Evolutionary conservation across 37 sponge, comb jelly and placozoan species (phyloP), one percentile per base, ranked within the genome.

Genomic region (Bolinopsis microptera): DNA sequence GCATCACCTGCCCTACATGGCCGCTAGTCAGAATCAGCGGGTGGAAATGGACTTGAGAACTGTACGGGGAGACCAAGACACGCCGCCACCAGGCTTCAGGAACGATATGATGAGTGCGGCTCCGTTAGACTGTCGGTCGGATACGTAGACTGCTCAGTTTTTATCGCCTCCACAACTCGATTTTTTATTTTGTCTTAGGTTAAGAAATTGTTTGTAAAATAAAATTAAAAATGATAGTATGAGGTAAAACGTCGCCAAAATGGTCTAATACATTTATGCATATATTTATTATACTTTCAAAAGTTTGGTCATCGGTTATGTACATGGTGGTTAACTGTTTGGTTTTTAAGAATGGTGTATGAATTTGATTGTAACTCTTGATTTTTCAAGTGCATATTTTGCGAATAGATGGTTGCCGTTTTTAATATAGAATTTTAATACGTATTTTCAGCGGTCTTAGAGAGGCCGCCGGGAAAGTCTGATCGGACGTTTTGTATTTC

Each of bases 101-200:
- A 28, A 35, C 31, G 90, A 86, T 34, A 22, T 86, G 9, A 38
- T 39, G 21, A n/a, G n/a, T n/a, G 80, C 80, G 33, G 0, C 80
- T 21, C 80, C 80, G 33, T 32, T 77, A 28, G 80, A 77, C 80
- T 77, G 33, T 16, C 27, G 80, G 9, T 22, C 9, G 1, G 80
- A 77, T 3, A 77, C 80, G 80, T 77, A 77, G 80, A 13, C 9
- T 5, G 9, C 61, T 13, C 80, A 77, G 80, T 35, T 16, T 32
- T 16, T 32, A 77, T 32, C 36, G 36, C 36, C 80, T 32, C 80
- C 80, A 32, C 80, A 77, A 77, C 80, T 32, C 35, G 32, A 27
- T 77, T 77, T 70, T 77, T 77, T 77, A 77, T 77, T 77, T 77
- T 77, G 80, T 77, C 80, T 77, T 77, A 77, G 80, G 80, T 77